Evolutionary conservation across 1,140 invertebrate species (phyloP), one percentile per base, ranked within the genome.

Genomic region (Bombus confusus): DNA sequence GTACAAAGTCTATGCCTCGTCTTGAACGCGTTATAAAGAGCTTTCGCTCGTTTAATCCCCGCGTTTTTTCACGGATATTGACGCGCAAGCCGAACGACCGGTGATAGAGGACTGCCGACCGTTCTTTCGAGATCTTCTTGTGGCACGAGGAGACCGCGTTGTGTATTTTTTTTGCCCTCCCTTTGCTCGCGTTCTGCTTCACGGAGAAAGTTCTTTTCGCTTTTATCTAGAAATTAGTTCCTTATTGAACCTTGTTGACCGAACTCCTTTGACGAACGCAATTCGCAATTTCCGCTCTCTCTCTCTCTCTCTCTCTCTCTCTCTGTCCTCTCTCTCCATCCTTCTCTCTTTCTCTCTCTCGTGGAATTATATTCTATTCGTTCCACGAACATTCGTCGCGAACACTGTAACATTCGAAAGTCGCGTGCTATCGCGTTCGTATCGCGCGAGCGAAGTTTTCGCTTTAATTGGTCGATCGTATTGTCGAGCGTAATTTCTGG

Each of bases 191-290:
- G 25, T 0, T 37, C 41, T 6, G 34, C 47, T 10, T 18, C 47
- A 10, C 37, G 31, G 31, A 39, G 15, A 0, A 78, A 79, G 15
- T 43, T 37, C 66, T 71, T 72, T 62, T 13, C 34, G 18, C n/a
- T 34, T 52, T 28, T 28, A n/a, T 10, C 12, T 57, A 31, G 43
- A 62, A 72, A 59, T 79, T 72, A 84, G 39, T 80, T 59, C 15
- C 76, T 62, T 47, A 62, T 59, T 31, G 75, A 79, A 59, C 74
- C 37, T 15, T 34, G 31, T 69, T 69, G 62, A 62, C n/a, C 25
- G 52, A 59, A 22, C 43, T 71, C 37, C 73, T 83, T 69, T 57
- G 71, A 68, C 34, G 31, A 39, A 39, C 41, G 28, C 28, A 12
- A 18, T n/a, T 47, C 2, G 62, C 25, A 79, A 79, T 79, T 66